Conservation (phyloP, 2,888 invertebrate genomes). For the Drosophila paramelanica region DNA sequence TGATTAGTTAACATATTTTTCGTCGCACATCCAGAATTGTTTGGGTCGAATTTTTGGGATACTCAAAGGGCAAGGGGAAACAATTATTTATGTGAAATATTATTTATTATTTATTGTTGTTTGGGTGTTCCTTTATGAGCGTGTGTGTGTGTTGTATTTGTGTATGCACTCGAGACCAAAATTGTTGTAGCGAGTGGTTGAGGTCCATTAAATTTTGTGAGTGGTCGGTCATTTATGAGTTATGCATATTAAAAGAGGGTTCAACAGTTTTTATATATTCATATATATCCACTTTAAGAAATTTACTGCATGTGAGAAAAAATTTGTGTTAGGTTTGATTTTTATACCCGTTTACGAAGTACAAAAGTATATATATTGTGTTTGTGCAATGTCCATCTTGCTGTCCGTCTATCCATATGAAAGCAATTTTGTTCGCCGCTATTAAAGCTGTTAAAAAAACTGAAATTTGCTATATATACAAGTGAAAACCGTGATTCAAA, state of each 20-base stretch:
- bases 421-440: too few relatives aligned
- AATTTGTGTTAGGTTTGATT: background rate
- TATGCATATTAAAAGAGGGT: conserved; percentile 64
- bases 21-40: conserved; percentile 37
- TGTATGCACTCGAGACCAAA: conserved; percentile 22
- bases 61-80: conserved; percentile 66
- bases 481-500: too few relatives aligned
- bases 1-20: conserved; percentile 84
- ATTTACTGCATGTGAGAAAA: too few relatives aligned
- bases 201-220: conserved; percentile 66
- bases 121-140: conserved; percentile 30
- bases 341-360: too few relatives aligned
- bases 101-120: conserved; percentile 82
- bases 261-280: background rate
- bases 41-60: conserved; percentile 21
- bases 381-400: too few relatives aligned
- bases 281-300: background rate
- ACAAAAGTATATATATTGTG: too few relatives aligned
- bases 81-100: conserved; percentile 85
- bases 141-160: conserved; percentile 10
- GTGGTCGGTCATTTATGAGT: conserved; percentile 50
- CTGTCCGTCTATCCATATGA: too few relatives aligned
- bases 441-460: too few relatives aligned
- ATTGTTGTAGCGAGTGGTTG: conserved; percentile 45
- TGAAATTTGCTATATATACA: too few relatives aligned